phyloP scores from a whole-genome alignment of 2,888 invertebrate genomes.

The Scaeva pyrastri region DNA sequence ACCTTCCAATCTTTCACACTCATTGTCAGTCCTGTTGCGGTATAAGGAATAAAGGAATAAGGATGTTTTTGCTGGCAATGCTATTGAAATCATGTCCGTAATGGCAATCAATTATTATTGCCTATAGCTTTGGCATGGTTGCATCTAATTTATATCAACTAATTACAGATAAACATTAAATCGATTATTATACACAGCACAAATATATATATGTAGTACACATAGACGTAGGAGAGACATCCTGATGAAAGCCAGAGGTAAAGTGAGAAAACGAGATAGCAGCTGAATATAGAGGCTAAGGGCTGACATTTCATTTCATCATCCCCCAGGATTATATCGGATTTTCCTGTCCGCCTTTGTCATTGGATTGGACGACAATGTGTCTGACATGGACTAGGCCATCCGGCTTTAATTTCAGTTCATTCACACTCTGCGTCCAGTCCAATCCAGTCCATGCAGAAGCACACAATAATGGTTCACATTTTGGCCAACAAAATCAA shows the following conservation, averaged over 20 bases:
- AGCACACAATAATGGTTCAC: no score
- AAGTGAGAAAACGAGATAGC: not conserved
- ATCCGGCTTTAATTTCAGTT: not conserved
- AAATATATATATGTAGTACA: no score
- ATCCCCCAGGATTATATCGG: slow-evolving; percentile 9
- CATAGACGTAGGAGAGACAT: not conserved
- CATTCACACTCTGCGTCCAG: slow-evolving; percentile 20
- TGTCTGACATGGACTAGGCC: slow-evolving; percentile 14
- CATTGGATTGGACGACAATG: not conserved
- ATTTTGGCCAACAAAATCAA: slow-evolving; percentile 18
- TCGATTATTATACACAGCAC: slow-evolving; percentile 34
- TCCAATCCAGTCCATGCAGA: not conserved
- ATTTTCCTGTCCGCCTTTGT: slow-evolving; percentile 14
- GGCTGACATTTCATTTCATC: not conserved
- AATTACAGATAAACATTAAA: slow-evolving; percentile 63
- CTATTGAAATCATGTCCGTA: slow-evolving; percentile 51
- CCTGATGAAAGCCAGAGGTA: not conserved
- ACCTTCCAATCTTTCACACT: slow-evolving; percentile 20
- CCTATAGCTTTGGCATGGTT: slow-evolving; percentile 39
- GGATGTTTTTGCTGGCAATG: slow-evolving; percentile 45
- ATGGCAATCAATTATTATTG: slow-evolving; percentile 63
- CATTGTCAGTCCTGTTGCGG: no score
- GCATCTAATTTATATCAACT: slow-evolving; percentile 63
- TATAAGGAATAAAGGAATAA: no score
- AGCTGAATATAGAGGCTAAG: not conserved